Percentiles rank a stretch among this genome's conserved stretches.
Conservation (phyloP, 2,888 invertebrate genomes). For the Lithophane ornitopus region DNA sequence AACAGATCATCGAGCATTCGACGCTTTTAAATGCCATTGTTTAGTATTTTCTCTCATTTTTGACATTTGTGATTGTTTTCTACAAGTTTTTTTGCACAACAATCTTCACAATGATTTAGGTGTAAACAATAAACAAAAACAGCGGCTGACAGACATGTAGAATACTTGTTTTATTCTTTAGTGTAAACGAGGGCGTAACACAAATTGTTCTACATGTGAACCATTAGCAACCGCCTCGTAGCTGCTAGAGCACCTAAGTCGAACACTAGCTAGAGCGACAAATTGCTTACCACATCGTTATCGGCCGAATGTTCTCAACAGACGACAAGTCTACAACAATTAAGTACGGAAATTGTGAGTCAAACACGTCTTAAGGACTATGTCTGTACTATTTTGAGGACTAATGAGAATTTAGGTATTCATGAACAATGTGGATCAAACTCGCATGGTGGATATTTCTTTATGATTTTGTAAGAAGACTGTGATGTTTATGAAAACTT, state of each 20-base stretch:
- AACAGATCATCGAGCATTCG: too few relatives aligned
- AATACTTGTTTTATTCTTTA: neutral
- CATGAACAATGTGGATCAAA: neutral
- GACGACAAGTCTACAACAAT: conserved; percentile 32
- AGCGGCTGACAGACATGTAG: neutral
- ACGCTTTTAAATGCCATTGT: too few relatives aligned
- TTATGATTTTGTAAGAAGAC: neutral
- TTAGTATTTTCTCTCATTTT: neutral
- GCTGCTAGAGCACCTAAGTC: conserved; percentile 25
- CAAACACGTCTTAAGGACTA: conserved; percentile 4
- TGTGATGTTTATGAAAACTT: neutral
- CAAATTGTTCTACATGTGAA: conserved; percentile 20
- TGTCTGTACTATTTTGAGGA: conserved; percentile 1
- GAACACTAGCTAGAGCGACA: conserved; percentile 39
- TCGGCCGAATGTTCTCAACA: conserved; percentile 33
- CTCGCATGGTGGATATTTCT: neutral
- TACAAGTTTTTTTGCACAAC: too few relatives aligned
- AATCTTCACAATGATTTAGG: neutral
- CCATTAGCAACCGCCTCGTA: conserved; percentile 35
- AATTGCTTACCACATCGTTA: conserved; percentile 52
- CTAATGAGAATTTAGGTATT: neutral
- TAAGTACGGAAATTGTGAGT: conserved; percentile 28
- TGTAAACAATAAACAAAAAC: neutral
- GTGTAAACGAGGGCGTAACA: neutral
- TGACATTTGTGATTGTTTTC: neutral